Evolutionary conservation across 2,113 vertebrate species (phyloP).

Genomic region (Notothenia coriiceps): DNA sequence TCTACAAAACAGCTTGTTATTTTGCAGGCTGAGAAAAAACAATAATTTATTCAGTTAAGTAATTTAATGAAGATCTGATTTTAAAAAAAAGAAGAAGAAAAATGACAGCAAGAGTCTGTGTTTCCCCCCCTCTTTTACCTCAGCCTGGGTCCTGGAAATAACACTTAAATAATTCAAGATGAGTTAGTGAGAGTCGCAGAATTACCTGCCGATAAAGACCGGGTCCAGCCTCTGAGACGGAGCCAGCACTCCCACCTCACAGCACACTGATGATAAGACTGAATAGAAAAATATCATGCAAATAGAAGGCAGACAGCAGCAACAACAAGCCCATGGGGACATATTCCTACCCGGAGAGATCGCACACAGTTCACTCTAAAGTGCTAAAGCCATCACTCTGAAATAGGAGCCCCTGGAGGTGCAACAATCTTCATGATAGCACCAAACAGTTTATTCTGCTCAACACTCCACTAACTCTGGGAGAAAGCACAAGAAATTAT

Average conservation of each 20-base stretch:
- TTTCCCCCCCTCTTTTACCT: constrained; percentile 25
- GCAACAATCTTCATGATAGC: constrained; percentile 68
- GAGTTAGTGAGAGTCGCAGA: constrained; percentile 82
- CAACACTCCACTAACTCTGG: constrained; percentile 68
- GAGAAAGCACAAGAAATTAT: constrained; percentile 68
- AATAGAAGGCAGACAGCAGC: constrained; percentile 83
- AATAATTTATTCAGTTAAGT: constrained; percentile 37
- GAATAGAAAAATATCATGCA: constrained; percentile 84
- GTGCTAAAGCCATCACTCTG: constrained; percentile 80
- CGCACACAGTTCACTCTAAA: constrained; percentile 77
- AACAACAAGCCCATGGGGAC: constrained; percentile 83
- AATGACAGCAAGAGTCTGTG: constrained; percentile 45
- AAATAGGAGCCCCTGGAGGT: constrained; percentile 74
- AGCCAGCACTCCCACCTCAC: constrained; percentile 81
- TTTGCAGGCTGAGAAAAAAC: constrained; percentile 41
- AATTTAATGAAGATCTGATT: constrained; percentile 61
- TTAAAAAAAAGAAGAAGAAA: constrained; percentile 28
- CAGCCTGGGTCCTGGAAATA: constrained; percentile 67
- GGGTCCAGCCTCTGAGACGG: constrained; percentile 82
- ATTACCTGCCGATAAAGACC: constrained; percentile 83
- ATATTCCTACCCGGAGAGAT: constrained; percentile 73
- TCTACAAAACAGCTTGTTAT: constrained; percentile 30
- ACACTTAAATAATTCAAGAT: constrained; percentile 84
- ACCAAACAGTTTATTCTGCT: constrained; percentile 70
- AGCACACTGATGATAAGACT: constrained; percentile 81